Conservation (phyloP, 2,113 vertebrate genomes). For the Cynoglossus semilaevis region DNA sequence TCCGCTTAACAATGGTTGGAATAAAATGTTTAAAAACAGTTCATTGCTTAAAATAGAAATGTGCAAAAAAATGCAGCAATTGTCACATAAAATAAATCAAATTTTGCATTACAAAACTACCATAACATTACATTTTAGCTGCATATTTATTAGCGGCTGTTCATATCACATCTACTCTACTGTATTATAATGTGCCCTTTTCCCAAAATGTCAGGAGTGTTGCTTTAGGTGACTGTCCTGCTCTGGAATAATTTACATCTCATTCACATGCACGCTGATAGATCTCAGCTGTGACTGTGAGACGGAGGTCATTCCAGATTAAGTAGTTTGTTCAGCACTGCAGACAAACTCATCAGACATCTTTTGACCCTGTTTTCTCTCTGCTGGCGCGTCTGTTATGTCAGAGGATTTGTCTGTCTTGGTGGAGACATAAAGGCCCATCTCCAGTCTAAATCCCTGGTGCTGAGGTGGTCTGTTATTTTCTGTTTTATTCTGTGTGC, state of each 20-base stretch:
- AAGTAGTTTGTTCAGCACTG: constrained; percentile 33
- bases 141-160: too few species aligned
- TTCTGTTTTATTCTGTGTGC: constrained; percentile 23
- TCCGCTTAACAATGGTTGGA: too few species aligned
- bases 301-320: constrained; percentile 19
- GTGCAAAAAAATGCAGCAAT: too few species aligned
- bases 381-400: constrained; percentile 43
- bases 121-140: too few species aligned
- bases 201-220: not conserved
- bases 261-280: constrained; percentile 3
- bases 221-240: not conserved
- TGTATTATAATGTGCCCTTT: not conserved
- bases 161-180: too few species aligned
- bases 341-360: constrained; percentile 32
- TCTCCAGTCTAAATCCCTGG: constrained; percentile 46
- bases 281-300: constrained; percentile 5
- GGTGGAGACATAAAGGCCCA: constrained; percentile 53
- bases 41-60: too few species aligned
- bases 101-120: too few species aligned
- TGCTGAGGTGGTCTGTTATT: constrained; percentile 31
- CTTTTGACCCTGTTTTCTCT: constrained; percentile 45
- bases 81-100: too few species aligned
- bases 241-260: not conserved
- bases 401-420: constrained; percentile 59
- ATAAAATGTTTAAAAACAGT: too few species aligned